phyloP scores from a whole-genome alignment of 2,888 invertebrate species.

The Troides oblongomaculatus region DNA sequence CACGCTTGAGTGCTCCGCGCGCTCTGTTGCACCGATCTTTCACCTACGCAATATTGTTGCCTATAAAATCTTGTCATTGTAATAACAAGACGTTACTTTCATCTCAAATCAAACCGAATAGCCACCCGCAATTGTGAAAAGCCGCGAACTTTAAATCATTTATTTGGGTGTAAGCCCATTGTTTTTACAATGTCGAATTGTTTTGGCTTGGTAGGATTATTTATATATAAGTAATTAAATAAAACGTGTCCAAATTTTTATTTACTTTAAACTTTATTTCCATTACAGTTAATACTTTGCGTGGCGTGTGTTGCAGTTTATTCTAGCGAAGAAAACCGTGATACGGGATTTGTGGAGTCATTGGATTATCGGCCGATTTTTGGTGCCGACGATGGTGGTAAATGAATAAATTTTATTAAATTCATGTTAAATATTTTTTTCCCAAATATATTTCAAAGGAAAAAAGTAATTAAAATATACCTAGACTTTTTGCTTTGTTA shows the following conservation, averaged over 20 bases:
- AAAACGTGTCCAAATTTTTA: slow-evolving; percentile 12
- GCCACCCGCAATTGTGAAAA: slow-evolving; percentile 59
- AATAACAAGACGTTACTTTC: slow-evolving; percentile 76
- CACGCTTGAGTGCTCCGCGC: slow-evolving; percentile 73
- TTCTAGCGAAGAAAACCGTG: slow-evolving; percentile 50
- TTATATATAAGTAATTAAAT: slow-evolving; percentile 17
- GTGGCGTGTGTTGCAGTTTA: slow-evolving; percentile 64
- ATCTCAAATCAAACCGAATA: slow-evolving; percentile 70
- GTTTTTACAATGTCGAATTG: slow-evolving; percentile 55
- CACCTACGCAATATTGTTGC: slow-evolving; percentile 78
- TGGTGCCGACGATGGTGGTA: slow-evolving; percentile 64
- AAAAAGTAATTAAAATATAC: no score
- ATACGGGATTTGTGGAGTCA: slow-evolving; percentile 73
- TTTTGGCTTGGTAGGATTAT: slow-evolving; percentile 61
- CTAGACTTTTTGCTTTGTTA: no score
- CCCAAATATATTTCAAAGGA: no score
- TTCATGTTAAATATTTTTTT: no score
- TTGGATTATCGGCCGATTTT: slow-evolving; percentile 80
- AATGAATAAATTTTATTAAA: slow-evolving; percentile 23
- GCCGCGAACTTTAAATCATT: slow-evolving; percentile 45
- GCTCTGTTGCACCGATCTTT: slow-evolving; percentile 76
- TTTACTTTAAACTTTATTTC: slow-evolving; percentile 26
- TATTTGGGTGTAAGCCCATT: slow-evolving; percentile 69
- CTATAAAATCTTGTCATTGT: slow-evolving; percentile 78
- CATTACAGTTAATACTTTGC: slow-evolving; percentile 70